Conservation (phyloP, 2,888 invertebrate genomes). For the Campoplex capitator region DNA sequence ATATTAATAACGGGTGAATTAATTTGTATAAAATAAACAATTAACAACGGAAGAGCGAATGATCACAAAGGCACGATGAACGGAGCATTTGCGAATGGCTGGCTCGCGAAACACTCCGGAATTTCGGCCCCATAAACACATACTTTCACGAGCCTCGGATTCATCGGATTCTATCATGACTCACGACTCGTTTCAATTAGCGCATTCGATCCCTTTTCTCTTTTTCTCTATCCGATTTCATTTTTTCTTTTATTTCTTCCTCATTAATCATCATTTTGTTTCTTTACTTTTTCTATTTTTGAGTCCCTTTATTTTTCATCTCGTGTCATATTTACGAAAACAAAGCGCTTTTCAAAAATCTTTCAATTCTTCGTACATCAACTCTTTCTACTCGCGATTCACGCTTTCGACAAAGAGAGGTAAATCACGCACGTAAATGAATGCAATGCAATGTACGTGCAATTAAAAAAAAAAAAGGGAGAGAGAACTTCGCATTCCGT, state of each 20-base stretch:
- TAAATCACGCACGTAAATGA: not conserved
- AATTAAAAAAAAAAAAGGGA: not conserved
- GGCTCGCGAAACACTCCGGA: conserved; percentile 65
- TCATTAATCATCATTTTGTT: not conserved
- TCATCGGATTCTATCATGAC: conserved; percentile 38
- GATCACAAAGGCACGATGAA: conserved; percentile 70
- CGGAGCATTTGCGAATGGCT: conserved; percentile 71
- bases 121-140: conserved; percentile 51
- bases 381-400: not conserved
- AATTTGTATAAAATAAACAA: conserved; percentile 54
- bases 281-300: not conserved
- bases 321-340: not conserved
- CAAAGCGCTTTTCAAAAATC: not conserved
- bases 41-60: conserved; percentile 63
- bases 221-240: not conserved
- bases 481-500: conserved; percentile 14
- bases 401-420: not conserved
- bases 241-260: not conserved
- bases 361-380: not conserved
- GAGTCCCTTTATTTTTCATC: not conserved
- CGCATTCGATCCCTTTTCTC: not conserved
- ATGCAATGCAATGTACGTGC: not conserved
- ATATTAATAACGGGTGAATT: conserved; percentile 52
- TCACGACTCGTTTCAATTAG: conserved; percentile 9
- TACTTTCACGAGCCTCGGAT: conserved; percentile 54